Evolutionary conservation across 2,113 vertebrate species (phyloP).

Genomic region (Echinops telfairi): DNA sequence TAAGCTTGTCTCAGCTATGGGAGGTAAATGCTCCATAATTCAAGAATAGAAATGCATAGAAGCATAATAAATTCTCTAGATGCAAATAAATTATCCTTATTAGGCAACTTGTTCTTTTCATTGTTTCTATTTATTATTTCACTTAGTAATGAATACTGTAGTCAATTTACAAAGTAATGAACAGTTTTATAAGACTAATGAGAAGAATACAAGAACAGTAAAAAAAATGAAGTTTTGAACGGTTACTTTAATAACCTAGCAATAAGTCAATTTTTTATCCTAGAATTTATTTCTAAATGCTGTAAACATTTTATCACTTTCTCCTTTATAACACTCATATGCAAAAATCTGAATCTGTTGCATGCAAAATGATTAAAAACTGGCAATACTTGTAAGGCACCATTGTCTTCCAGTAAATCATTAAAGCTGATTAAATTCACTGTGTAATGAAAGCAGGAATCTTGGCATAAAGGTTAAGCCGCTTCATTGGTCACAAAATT

Average conservation of each 20-base stretch:
- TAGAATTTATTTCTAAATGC: neutral
- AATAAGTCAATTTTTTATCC: constrained; percentile 28
- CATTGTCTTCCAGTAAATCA: neutral
- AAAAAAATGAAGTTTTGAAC: neutral
- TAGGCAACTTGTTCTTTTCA: constrained; percentile 73
- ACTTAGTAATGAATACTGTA: constrained; percentile 64
- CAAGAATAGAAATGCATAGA: constrained; percentile 66
- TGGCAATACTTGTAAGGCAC: constrained; percentile 29
- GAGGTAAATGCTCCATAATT: constrained; percentile 57
- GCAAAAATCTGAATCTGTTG: neutral
- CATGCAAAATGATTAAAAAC: neutral
- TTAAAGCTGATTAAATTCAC: neutral
- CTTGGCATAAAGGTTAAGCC: neutral
- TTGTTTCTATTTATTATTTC: constrained; percentile 78
- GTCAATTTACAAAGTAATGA: constrained; percentile 66
- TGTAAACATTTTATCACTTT: neutral
- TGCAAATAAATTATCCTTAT: constrained; percentile 83
- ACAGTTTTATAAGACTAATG: constrained; percentile 57
- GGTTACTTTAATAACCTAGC: constrained; percentile 5
- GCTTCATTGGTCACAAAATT: neutral
- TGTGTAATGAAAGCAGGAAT: too few relatives aligned
- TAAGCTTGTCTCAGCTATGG: constrained; percentile 66
- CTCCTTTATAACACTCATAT: neutral
- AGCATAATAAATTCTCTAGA: constrained; percentile 72
- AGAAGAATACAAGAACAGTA: constrained; percentile 18